A percentile compares a stretch with the other conserved stretches of the same genome.
These are phyloP conservation scores for cat (Felis catus) DNA, from an alignment of 2,113 vertebrate species.

Conservation along the genomic window DNA sequence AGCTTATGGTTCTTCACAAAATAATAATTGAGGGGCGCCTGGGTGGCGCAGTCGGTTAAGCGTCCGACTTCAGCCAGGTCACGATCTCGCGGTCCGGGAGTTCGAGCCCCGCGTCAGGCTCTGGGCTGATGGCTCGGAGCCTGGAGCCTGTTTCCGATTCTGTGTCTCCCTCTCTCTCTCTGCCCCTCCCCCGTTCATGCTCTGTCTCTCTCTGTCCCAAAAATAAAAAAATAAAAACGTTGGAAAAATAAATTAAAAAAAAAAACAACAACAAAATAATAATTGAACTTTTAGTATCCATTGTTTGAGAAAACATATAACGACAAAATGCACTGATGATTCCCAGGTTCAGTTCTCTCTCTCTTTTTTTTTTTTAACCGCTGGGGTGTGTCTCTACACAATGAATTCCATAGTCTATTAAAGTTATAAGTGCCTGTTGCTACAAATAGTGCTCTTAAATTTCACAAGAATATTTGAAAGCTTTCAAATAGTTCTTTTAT, in stretches of 20 bases:
- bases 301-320: not conserved
- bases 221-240: too few species aligned
- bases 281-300: constrained; percentile 22
- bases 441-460: constrained; percentile 28
- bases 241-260: too few species aligned
- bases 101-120: too few species aligned
- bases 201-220: too few species aligned
- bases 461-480: constrained; percentile 14
- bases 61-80: too few species aligned
- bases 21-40: not conserved
- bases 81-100: too few species aligned
- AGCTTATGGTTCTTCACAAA: not conserved
- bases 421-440: constrained; percentile 15
- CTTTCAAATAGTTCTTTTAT: not conserved
- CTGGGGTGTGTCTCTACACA: not conserved
- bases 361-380: not conserved
- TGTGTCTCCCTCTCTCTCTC: too few species aligned
- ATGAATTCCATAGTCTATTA: constrained; percentile 29
- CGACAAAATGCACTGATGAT: constrained; percentile 5
- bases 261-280: not conserved
- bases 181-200: too few species aligned
- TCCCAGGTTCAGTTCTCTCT: not conserved
- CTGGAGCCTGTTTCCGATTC: too few species aligned
- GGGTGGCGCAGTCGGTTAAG: too few species aligned
- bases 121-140: too few species aligned